Evolutionary conservation across 1,140 invertebrate genomes (phyloP).

Genomic region (Drosophila truncata): DNA sequence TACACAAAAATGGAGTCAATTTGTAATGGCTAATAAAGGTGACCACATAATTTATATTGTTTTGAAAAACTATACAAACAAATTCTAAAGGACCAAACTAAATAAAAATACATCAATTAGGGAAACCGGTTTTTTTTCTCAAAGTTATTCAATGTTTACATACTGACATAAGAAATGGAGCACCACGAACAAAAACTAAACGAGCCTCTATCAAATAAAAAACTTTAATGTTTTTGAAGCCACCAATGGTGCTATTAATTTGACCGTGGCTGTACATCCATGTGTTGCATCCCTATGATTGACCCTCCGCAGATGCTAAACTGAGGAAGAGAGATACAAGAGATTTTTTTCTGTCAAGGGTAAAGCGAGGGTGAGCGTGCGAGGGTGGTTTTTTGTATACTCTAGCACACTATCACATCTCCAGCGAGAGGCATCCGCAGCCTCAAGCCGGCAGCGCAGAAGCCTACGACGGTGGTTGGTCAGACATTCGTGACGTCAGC

Average conservation of each 20-base stretch:
- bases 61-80: too few relatives aligned
- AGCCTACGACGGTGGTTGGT: conserved; percentile 23
- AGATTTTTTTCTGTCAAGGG: conserved; percentile 6
- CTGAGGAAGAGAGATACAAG: neutral
- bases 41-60: too few relatives aligned
- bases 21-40: too few relatives aligned
- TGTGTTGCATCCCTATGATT: conserved; percentile 1
- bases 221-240: too few relatives aligned
- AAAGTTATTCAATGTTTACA: too few relatives aligned
- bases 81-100: too few relatives aligned
- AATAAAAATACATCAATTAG: too few relatives aligned
- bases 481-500: conserved; percentile 15
- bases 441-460: conserved; percentile 28
- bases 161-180: too few relatives aligned
- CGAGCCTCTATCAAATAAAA: too few relatives aligned
- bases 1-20: too few relatives aligned
- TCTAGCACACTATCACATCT: conserved; percentile 7
- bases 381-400: conserved; percentile 28
- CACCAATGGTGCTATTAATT: neutral
- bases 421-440: conserved; percentile 34
- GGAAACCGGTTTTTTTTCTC: too few relatives aligned
- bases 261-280: neutral
- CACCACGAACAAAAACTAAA: too few relatives aligned
- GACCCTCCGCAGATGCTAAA: neutral
- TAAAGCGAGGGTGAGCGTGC: conserved; percentile 16